Evolutionary conservation across 2,797 vertebrate species (phyloP), one percentile per base, ranked within the genome.

Genomic region (Peromyscus nudipes): DNA sequence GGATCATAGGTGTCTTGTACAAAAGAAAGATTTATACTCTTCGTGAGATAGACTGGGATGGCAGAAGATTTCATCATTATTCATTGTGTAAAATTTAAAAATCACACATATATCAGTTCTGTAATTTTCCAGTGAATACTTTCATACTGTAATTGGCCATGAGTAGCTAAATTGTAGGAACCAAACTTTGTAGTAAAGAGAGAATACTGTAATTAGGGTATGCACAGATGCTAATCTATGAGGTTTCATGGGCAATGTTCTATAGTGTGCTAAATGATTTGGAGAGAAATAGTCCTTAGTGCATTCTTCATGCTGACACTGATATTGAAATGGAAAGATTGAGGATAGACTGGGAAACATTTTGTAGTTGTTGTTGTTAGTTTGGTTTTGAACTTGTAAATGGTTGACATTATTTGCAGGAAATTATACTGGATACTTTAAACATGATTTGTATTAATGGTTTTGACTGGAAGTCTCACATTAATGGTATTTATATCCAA

Each of bases 341-440:
- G 3, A 60, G 0, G 6, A 1, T 16, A 88, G 3, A 37, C 3
- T 69, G 1, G 1, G 1, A 9, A 49, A 84, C 49, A 1, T 43
- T 83, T 84, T 87, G 10, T 14, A 34, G 17, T 31, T 82, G 25
- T 34, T 27, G 7, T 34, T 65, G 5, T 46, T 46, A 6, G 1
- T 29, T 62, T 83, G 14, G 23, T 34, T 62, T 49, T 3, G 29
- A 76, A 87, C 13, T 21, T 43, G 8, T 90, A 23, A 43, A 87
- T 60, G 16, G 27, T 5, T 82, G 17, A 37, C 4, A 79, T 82
- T 37, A 75, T 85, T 92, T 71, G 0, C 29, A 69, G 81, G 6
- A 43, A 73, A 64, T 86, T 40, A 88, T 8, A 34, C 69, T 12
- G 4, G 40, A 34, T 92, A 13, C 76, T 71, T 64, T 83, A 89